Conservation (phyloP, 2,113 vertebrate species). For the Oryzias javanicus region DNA sequence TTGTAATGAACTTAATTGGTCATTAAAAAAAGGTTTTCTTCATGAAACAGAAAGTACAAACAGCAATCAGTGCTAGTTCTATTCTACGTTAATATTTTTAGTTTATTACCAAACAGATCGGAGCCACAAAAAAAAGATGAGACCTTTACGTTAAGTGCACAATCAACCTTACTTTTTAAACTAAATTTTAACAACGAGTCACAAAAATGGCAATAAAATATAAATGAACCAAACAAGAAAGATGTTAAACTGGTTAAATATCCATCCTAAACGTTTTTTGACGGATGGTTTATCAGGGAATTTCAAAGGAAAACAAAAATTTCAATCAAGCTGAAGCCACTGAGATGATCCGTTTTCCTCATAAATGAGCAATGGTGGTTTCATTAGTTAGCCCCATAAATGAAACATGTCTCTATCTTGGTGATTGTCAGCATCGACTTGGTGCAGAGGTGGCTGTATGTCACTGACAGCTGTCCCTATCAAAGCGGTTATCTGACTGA, state of each 20-base stretch:
- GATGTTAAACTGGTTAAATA: conserved; percentile 50
- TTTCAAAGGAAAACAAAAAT: conserved; percentile 28
- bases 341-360: not conserved
- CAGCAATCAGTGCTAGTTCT: conserved; percentile 18
- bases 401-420: not conserved
- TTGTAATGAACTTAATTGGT: conserved; percentile 16
- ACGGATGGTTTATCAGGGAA: conserved; percentile 29
- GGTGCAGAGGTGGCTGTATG: not conserved
- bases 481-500: conserved; percentile 37
- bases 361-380: not conserved
- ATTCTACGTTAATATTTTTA: conserved; percentile 38
- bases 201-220: conserved; percentile 59
- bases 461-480: conserved; percentile 41
- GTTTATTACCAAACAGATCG: conserved; percentile 60
- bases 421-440: conserved; percentile 6
- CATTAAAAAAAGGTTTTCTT: conserved; percentile 37
- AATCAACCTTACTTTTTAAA: conserved; percentile 17
- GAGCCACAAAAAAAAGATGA: conserved; percentile 45
- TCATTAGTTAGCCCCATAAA: conserved; percentile 6
- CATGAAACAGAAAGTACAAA: conserved; percentile 35
- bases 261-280: conserved; percentile 62
- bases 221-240: conserved; percentile 51
- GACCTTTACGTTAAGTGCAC: conserved; percentile 11
- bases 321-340: conserved; percentile 23
- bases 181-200: conserved; percentile 37